phyloP scores from a whole-genome alignment of 2,113 vertebrate genomes.

The Aspiorhynchus laticeps region DNA sequence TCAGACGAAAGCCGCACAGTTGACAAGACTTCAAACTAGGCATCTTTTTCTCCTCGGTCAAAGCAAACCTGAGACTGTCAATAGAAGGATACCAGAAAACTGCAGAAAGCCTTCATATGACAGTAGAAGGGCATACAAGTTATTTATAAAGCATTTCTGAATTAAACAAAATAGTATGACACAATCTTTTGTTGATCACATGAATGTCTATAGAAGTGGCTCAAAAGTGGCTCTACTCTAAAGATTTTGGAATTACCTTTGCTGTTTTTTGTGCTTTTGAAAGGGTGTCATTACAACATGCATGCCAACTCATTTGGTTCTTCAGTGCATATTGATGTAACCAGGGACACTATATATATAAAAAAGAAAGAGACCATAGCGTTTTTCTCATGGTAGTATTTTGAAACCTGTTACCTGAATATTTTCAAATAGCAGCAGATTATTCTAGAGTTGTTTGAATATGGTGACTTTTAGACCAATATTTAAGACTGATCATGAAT shows the following conservation, averaged over 20 bases:
- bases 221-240: not conserved
- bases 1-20: constrained; percentile 56
- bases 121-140: not conserved
- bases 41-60: constrained; percentile 34
- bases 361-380: too few species aligned
- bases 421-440: too few species aligned
- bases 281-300: not conserved
- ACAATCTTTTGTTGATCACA: not conserved
- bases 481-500: too few species aligned
- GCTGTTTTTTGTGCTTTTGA: not conserved
- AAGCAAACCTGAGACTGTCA: constrained; percentile 24
- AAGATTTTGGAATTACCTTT: not conserved
- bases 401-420: too few species aligned
- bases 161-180: not conserved
- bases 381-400: too few species aligned
- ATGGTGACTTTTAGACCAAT: too few species aligned
- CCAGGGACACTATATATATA: too few species aligned
- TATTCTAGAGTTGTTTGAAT: too few species aligned
- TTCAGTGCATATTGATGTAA: not conserved
- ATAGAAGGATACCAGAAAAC: not conserved
- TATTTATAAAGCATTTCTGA: constrained; percentile 3
- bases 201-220: not conserved
- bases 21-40: constrained; percentile 60
- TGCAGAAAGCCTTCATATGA: constrained; percentile 7
- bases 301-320: not conserved